A percentile compares a stretch with the other conserved stretches of the same genome.
Evolutionary conservation across 1,140 invertebrate species (phyloP).

Genomic region (Drosophila busckii): DNA sequence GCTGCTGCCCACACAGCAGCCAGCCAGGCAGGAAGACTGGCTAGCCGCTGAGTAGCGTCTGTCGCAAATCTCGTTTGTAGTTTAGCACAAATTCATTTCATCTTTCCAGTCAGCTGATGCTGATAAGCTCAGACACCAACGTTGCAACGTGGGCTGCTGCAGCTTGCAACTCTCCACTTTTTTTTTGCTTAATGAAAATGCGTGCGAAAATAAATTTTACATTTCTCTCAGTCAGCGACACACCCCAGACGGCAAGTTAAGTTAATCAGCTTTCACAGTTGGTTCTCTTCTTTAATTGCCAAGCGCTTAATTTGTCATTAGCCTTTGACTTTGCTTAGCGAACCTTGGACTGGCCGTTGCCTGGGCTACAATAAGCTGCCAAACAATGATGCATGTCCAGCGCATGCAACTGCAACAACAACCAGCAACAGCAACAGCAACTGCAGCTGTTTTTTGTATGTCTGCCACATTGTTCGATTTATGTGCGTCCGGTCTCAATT

Average conservation of each 20-base stretch:
- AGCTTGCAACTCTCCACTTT: not conserved
- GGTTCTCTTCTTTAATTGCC: conserved; percentile 64
- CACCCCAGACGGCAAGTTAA: too few species aligned
- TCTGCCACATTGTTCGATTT: conserved; percentile 56
- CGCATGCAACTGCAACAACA: too few species aligned
- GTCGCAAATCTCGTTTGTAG: conserved; percentile 63
- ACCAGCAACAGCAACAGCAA: too few species aligned
- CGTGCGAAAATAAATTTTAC: conserved; percentile 68
- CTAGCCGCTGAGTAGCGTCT: conserved; percentile 15
- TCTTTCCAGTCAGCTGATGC: conserved; percentile 42
- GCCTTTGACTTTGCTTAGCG: conserved; percentile 56
- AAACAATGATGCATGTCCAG: too few species aligned
- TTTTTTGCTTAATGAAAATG: conserved; percentile 40
- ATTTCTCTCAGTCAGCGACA: conserved; percentile 11
- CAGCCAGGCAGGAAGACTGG: not conserved
- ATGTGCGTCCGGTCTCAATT: conserved; percentile 56
- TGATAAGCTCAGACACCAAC: conserved; percentile 48
- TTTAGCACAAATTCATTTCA: conserved; percentile 71
- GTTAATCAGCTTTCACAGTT: conserved; percentile 17
- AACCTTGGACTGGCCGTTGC: too few species aligned
- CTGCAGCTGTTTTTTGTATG: conserved; percentile 10
- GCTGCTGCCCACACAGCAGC: conserved; percentile 33
- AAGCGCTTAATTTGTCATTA: conserved; percentile 70
- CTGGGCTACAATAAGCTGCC: too few species aligned
- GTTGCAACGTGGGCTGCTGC: conserved; percentile 45